These are phyloP conservation scores for Diacarnus erythraeanus DNA, from an alignment of 37 sponge, comb jelly and placozoan genomes.

Conservation along the genomic window DNA sequence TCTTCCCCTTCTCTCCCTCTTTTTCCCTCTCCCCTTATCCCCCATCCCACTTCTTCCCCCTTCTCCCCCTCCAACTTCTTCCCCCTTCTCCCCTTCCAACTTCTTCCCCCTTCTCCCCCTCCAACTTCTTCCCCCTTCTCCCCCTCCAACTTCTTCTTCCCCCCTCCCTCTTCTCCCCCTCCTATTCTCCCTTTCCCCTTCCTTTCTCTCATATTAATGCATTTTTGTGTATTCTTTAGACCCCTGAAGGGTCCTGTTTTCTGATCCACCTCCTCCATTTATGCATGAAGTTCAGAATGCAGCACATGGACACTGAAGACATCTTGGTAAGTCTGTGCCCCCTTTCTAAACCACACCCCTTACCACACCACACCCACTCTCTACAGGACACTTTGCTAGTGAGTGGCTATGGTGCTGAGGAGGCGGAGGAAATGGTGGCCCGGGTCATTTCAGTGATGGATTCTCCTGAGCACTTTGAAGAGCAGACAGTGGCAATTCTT, in stretches of 20 bases:
- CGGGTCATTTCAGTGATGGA: conserved; percentile 49
- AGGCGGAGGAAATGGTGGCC: conserved; percentile 64
- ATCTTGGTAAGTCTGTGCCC: conserved; percentile 9
- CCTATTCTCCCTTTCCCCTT: neutral
- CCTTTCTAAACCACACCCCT: neutral
- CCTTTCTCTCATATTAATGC: neutral
- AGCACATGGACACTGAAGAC: conserved; percentile 46
- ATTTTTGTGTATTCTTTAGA: neutral
- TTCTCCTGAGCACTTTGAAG: conserved; percentile 54
- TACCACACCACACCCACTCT: neutral
- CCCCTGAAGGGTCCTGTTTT: conserved; percentile 23
- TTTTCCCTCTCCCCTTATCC: too few species aligned
- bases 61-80: neutral
- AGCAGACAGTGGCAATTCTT: conserved; percentile 15
- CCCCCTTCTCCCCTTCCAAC: neutral
- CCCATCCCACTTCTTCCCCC: neutral
- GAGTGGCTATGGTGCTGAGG: conserved; percentile 45
- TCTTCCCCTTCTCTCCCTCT: too few species aligned
- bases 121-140: neutral
- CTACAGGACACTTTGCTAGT: conserved; percentile 44
- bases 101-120: neutral
- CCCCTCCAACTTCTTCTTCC: neutral
- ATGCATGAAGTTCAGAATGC: conserved; percentile 32
- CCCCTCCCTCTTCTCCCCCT: neutral
- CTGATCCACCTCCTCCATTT: conserved; percentile 31